Evolutionary conservation across 2,888 invertebrate species (phyloP), one percentile per base, ranked within the genome.

Genomic region (Alviniconcha strummeri): DNA sequence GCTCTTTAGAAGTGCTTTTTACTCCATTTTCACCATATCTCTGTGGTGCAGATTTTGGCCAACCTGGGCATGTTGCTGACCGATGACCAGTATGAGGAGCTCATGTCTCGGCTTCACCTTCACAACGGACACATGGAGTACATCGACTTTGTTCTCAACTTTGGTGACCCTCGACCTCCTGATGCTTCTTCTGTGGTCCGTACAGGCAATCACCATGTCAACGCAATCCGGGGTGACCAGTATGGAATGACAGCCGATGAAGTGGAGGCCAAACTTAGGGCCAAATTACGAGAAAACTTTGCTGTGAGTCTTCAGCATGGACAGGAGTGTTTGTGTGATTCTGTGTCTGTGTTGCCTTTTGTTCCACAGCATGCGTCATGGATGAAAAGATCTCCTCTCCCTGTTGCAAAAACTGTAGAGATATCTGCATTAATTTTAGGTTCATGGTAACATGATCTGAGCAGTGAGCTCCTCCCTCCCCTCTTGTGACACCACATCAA

Each of bases 251-350:
- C 89, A 52, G 91, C 91, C 13, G 88, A 89, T 7, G 89, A 92
- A 83, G 91, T 91, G 11, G 92, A 92, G 83, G 82, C 79, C 54
- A 91, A 90, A 81, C 86, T 93, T 36, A 84, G 88, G 8, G 88
- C 87, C 81, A 93, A 93, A 87, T 88, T 93, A 4, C 85, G 92
- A 52, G 92, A 92, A 84, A 93, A 93, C 87, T 93, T 93, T 89
- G 89, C 90, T 76, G 93, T 93, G 86, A 90, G 90, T 78, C 13
- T 52, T 52, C 19, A 15, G 55, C 36, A 36, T 55, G 55, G 13
- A 15, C 36, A 0, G 8, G 55, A 17, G 55, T 76, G 55, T 76
- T 13, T n/a, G 19, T 56, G 56, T 76, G 56, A 7, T 17, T 56
- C 55, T 76, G 76, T 56, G n/a, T 76, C n/a, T 76, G n/a, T 76